Evolutionary conservation across 2,797 vertebrate species (phyloP).

Genomic region (Pipistrellus kuhlii): DNA sequence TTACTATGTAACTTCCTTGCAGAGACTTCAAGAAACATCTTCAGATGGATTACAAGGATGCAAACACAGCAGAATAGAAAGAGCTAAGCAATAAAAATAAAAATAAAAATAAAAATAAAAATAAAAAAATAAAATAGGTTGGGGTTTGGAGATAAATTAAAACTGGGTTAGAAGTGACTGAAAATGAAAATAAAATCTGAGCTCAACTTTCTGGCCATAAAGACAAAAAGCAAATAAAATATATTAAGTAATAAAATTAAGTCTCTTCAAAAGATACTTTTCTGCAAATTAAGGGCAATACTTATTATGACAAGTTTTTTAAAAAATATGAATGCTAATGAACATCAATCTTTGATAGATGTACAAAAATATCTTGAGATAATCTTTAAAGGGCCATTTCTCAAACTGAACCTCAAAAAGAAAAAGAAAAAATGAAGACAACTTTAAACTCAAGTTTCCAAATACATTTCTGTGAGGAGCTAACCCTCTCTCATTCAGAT

Average conservation of each 20-base stretch:
- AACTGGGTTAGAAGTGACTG: neutral
- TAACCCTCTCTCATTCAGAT: neutral
- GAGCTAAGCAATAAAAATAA: neutral
- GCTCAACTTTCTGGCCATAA: neutral
- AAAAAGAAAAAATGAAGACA: neutral
- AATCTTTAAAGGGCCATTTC: neutral
- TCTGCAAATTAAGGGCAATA: neutral
- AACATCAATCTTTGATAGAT: neutral
- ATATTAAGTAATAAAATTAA: neutral
- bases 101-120: neutral
- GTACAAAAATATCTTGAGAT: neutral
- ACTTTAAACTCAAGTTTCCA: conserved; percentile 2
- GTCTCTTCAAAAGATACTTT: neutral
- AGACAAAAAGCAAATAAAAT: conserved; percentile 21
- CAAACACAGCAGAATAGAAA: neutral
- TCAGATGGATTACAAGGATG: neutral
- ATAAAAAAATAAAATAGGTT: neutral
- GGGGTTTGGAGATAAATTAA: neutral
- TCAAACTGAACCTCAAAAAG: conserved; percentile 20
- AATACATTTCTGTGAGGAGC: neutral
- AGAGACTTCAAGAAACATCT: neutral
- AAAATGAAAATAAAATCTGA: conserved; percentile 1
- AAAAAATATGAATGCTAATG: neutral
- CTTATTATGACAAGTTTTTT: neutral
- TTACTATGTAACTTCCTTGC: neutral